Evolutionary conservation across 2,888 invertebrate species (phyloP), one percentile per base, ranked within the genome.

Genomic region (Ryuthela nishihirai): DNA sequence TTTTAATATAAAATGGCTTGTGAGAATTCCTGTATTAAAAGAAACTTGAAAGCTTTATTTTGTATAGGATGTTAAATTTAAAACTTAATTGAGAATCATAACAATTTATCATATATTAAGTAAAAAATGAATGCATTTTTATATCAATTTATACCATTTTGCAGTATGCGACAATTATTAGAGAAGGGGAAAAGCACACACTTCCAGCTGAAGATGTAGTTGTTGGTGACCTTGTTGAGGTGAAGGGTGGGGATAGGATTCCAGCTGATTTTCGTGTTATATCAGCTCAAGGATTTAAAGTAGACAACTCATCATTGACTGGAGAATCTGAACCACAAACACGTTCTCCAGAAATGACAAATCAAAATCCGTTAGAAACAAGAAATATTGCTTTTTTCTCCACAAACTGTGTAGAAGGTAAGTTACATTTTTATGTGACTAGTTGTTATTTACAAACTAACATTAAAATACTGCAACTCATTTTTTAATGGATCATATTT

Each of bases 161-260:
- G 29, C 74, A 93, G 79, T 93, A 90, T 76, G 94, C 94, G 64
- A 88, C 90, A 67, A 91, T 93, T 69, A 84, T 72, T 34, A 71
- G 77, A 53, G 75, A 75, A 64, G 78, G 79, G 9, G 73, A 78
- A 60, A 79, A 78, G 67, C 64, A 73, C 53, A 76, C 77, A 56
- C 69, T 81, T 36, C 73, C 74, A 50, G 77, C 79, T 34, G 78
- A 80, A 68, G 95, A 97, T 73, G 80, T 99, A 69, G 95, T 95
- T 55, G 81, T 95, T 69, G 98, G 99, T 65, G 99, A 99, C 77
- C 87, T 99, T 68, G 93, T 99, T 72, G 97, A 98, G 76, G 94
- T 99, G 62, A 98, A 98, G 79, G 98, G 98, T 77, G 99, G 99
- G 72, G 98, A 99, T 79, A 84, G 98, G 71, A 91, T 99, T 70